These are phyloP conservation scores for Rafetus swinhoei DNA, from an alignment of 2,113 vertebrate genomes.

Conservation along the genomic window DNA sequence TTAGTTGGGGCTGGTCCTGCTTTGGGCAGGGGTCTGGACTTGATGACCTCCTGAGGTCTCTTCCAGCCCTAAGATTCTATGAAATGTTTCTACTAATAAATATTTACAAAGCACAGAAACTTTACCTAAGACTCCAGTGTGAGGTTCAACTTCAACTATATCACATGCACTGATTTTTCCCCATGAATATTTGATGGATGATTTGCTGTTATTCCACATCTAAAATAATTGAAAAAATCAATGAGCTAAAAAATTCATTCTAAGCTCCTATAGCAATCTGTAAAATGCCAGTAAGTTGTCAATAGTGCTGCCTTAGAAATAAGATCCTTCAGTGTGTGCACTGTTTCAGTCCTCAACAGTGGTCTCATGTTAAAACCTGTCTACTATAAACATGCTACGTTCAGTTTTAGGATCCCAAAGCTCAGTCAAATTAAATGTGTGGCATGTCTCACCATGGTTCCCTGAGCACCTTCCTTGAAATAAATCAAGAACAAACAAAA, in stretches of 20 bases:
- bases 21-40: too few relatives aligned
- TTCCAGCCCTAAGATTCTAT: too few relatives aligned
- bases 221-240: constrained; percentile 68
- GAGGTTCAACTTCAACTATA: constrained; percentile 88
- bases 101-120: background rate
- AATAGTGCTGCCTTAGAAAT: background rate
- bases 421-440: background rate
- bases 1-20: too few relatives aligned
- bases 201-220: constrained; percentile 96
- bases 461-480: background rate
- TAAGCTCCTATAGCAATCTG: background rate
- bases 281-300: background rate
- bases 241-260: background rate
- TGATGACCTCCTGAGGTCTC: too few relatives aligned
- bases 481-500: background rate
- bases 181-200: constrained; percentile 86
- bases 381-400: background rate
- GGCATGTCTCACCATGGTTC: background rate
- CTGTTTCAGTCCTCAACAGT: background rate
- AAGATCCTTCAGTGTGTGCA: background rate
- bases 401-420: background rate
- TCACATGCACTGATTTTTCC: constrained; percentile 75
- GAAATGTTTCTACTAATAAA: background rate
- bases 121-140: constrained; percentile 83
- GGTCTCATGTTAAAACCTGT: background rate